These are phyloP conservation scores for Calliopum simillimum DNA, from an alignment of 2,888 invertebrate genomes.

Conservation along the genomic window DNA sequence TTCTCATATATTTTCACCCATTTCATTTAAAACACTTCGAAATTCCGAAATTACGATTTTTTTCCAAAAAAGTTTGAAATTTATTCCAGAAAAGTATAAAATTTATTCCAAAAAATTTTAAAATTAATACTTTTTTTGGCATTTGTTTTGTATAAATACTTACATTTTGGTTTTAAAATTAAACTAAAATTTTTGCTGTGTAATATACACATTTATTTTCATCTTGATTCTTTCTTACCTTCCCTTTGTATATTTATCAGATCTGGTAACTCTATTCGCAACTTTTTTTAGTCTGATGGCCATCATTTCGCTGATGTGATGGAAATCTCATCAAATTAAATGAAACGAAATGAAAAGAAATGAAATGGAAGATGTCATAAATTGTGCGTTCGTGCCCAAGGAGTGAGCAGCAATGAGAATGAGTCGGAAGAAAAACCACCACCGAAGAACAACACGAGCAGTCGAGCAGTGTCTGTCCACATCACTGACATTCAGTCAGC, in stretches of 20 bases:
- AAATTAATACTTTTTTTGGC: no score
- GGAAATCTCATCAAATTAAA: conserved; percentile 32
- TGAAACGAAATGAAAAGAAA: conserved; percentile 26
- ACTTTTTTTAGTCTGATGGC: neutral
- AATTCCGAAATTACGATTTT: no score
- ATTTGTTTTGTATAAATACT: no score
- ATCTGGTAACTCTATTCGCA: neutral
- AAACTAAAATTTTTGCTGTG: no score
- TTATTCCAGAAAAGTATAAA: no score
- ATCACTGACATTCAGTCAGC: conserved; percentile 13
- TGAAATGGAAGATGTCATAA: conserved; percentile 4
- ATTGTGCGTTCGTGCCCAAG: neutral
- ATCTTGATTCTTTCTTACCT: no score
- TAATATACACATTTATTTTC: no score
- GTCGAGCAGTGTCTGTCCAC: neutral
- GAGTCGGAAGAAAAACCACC: neutral
- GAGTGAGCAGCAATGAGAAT: conserved; percentile 17
- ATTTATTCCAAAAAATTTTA: no score
- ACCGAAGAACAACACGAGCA: neutral
- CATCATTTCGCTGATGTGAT: conserved; percentile 20
- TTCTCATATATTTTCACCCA: no score
- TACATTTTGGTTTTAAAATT: no score
- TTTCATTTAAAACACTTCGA: no score
- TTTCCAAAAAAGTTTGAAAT: no score
- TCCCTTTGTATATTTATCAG: neutral